A percentile compares a stretch with the other conserved stretches of the same genome.
These are phyloP conservation scores for Hybognathus amarus DNA, from an alignment of 2,797 vertebrate genomes.

Conservation along the genomic window DNA sequence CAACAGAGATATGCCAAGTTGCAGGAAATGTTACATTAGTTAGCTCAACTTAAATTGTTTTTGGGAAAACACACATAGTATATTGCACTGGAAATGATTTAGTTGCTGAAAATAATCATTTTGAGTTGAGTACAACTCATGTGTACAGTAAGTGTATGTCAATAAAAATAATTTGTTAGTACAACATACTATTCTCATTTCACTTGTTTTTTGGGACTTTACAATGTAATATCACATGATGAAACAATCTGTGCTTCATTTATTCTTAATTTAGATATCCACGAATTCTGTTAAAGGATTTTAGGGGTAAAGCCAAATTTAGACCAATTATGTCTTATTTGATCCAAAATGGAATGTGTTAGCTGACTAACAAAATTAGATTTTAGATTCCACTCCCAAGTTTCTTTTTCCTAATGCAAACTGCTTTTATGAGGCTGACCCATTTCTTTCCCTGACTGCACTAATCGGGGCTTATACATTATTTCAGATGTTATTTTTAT, in stretches of 20 bases:
- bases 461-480: slow-evolving; percentile 1
- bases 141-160: too few relatives aligned
- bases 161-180: background rate
- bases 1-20: too few relatives aligned
- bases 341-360: background rate
- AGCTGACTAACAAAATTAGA: background rate
- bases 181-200: background rate
- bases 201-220: background rate
- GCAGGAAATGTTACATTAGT: too few relatives aligned
- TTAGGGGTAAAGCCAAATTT: background rate
- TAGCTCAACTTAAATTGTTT: too few relatives aligned
- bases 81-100: too few relatives aligned
- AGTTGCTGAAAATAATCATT: too few relatives aligned
- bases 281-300: slow-evolving; percentile 23
- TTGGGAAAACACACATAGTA: too few relatives aligned
- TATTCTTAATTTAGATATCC: background rate
- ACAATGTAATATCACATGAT: background rate
- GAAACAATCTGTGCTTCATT: background rate
- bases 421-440: background rate
- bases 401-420: slow-evolving; percentile 26
- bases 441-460: slow-evolving; percentile 9
- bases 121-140: too few relatives aligned
- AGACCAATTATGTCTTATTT: slow-evolving; percentile 1
- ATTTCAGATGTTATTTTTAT: slow-evolving; percentile 26
- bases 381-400: background rate